phyloP scores from a whole-genome alignment of 2,888 invertebrate genomes.

The Cheilosia scutellata region DNA sequence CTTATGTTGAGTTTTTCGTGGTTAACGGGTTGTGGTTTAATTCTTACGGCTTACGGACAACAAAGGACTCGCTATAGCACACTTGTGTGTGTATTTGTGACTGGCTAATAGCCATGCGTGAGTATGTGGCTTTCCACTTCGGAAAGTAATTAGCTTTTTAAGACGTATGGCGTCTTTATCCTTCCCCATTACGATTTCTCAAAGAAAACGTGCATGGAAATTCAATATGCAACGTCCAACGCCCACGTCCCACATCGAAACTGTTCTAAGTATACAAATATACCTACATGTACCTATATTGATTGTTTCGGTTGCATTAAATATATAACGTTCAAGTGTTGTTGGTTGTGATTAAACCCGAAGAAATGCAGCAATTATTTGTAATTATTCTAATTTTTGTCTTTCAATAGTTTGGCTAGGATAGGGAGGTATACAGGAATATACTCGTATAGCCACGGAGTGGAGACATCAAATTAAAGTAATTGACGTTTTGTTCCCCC shows the following conservation, averaged over 20 bases:
- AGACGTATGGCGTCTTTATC: conserved; percentile 3
- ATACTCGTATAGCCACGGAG: not conserved
- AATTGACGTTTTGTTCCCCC: conserved; percentile 24
- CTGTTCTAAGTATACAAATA: conserved; percentile 18
- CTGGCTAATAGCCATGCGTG: conserved; percentile 11
- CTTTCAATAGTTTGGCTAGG: conserved; percentile 4
- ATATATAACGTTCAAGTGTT: conserved; percentile 8
- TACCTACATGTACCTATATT: not conserved
- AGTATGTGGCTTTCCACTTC: conserved; percentile 6
- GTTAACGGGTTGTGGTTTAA: conserved; percentile 5
- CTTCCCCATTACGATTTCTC: conserved; percentile 5
- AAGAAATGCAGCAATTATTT: conserved; percentile 59
- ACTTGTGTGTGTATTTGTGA: not conserved
- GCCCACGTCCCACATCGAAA: conserved; percentile 8
- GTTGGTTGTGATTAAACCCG: conserved; percentile 21
- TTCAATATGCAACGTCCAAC: not conserved
- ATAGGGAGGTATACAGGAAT: not conserved
- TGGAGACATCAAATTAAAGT: conserved; percentile 27
- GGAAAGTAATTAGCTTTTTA: conserved; percentile 15
- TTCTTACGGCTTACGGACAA: not conserved
- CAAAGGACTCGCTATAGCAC: conserved; percentile 7
- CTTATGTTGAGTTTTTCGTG: conserved; percentile 27
- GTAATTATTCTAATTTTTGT: conserved; percentile 53
- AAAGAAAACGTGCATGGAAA: conserved; percentile 22
- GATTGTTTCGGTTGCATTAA: conserved; percentile 30